These are phyloP conservation scores for Meteorus cinctellus DNA, from an alignment of 2,888 invertebrate species.

Conservation along the genomic window DNA sequence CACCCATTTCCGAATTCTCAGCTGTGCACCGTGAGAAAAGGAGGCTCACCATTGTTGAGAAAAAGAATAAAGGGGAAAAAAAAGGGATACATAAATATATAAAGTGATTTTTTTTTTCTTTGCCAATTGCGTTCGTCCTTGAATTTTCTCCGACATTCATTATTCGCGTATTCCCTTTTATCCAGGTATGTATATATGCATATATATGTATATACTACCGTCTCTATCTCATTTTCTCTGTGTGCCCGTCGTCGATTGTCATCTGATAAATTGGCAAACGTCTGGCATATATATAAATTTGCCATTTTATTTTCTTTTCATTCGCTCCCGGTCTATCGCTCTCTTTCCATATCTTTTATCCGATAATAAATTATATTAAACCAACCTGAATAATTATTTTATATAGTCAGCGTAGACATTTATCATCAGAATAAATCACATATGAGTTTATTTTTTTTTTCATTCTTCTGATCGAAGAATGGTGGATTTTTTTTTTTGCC, in stretches of 20 bases:
- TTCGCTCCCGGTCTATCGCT: background rate
- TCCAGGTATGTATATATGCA: conserved; percentile 13
- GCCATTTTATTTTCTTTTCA: conserved; percentile 1
- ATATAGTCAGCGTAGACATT: no score
- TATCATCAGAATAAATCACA: background rate
- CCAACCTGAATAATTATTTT: no score
- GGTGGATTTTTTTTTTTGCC: no score
- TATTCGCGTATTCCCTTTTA: conserved; percentile 26
- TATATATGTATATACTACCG: background rate
- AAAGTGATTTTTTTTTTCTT: conserved; percentile 1
- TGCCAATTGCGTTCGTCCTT: conserved; percentile 10
- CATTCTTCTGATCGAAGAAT: no score
- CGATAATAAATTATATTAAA: no score
- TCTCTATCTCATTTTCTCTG: conserved; percentile 14
- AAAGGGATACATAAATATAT: conserved; percentile 1
- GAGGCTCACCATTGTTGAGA: background rate
- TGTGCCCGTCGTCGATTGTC: conserved; percentile 14
- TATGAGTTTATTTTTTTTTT: no score
- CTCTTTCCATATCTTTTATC: no score
- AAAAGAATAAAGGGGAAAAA: background rate
- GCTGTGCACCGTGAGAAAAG: conserved; percentile 39
- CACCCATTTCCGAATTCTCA: conserved; percentile 51
- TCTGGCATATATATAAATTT: conserved; percentile 4
- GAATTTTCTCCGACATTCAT: conserved; percentile 31
- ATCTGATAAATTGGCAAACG: conserved; percentile 30